These are phyloP conservation scores for Hipposideros larvatus DNA, from an alignment of 2,797 vertebrate species.

Conservation along the genomic window DNA sequence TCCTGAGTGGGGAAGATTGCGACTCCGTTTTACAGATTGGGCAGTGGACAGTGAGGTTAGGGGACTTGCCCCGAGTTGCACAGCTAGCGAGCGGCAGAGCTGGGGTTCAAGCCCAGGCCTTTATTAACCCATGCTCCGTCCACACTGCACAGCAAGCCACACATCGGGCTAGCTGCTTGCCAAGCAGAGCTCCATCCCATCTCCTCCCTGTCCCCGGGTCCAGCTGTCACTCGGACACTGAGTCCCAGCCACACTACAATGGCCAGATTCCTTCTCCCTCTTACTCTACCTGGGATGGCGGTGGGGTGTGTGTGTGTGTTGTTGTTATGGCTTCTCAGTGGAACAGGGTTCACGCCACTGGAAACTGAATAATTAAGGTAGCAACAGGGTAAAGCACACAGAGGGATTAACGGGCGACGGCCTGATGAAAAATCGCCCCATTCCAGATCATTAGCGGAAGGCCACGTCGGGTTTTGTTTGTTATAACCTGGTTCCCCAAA, in stretches of 20 bases:
- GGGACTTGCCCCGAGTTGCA: neutral
- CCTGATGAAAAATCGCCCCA: neutral
- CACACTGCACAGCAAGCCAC: neutral
- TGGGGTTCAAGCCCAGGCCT: neutral
- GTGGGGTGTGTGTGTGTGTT: neutral
- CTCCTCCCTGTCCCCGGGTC: neutral
- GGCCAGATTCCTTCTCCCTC: neutral
- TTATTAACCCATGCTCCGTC: too few relatives aligned
- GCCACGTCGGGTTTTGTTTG: too few relatives aligned
- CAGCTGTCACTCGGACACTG: neutral
- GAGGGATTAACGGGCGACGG: slow-evolving; percentile 76
- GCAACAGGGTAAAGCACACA: slow-evolving; percentile 18
- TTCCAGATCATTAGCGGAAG: too few relatives aligned
- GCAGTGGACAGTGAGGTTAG: neutral
- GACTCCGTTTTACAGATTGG: neutral
- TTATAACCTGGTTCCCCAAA: neutral
- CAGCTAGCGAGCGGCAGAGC: neutral
- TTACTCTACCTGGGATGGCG: too few relatives aligned
- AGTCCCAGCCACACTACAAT: neutral
- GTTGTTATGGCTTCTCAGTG: neutral
- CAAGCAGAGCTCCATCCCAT: too few relatives aligned
- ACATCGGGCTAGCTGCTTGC: neutral
- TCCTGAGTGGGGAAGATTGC: neutral
- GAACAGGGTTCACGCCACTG: neutral
- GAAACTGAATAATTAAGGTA: neutral